Evolutionary conservation across 2,888 invertebrate genomes (phyloP).

Genomic region (Dynastes grantii): DNA sequence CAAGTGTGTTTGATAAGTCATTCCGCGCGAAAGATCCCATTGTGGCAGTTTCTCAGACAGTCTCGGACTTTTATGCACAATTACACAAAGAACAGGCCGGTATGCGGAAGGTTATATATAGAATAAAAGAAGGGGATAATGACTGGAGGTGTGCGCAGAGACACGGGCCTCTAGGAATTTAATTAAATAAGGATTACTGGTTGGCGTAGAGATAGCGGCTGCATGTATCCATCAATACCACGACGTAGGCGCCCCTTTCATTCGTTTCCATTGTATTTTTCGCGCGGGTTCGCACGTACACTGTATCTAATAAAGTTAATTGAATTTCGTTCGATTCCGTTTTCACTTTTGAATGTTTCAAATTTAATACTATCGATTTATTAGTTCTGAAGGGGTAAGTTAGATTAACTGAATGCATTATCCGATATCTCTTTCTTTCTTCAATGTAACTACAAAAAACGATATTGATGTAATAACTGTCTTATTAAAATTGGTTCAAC

Average conservation of each 20-base stretch:
- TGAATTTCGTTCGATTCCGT: conserved; percentile 39
- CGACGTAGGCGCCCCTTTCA: conserved; percentile 15
- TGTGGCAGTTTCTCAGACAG: conserved; percentile 63
- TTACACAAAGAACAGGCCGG: conserved; percentile 68
- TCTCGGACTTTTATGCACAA: conserved; percentile 67
- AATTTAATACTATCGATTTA: conserved; percentile 20
- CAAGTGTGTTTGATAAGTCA: conserved; percentile 64
- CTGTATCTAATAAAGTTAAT: conserved; percentile 46
- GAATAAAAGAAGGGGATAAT: conserved; percentile 70
- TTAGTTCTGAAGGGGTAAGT: neutral
- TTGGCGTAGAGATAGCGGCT: conserved; percentile 53
- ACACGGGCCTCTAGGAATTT: conserved; percentile 67
- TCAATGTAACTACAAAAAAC: no score
- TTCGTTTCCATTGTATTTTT: conserved; percentile 42
- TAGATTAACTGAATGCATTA: no score
- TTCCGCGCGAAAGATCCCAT: conserved; percentile 65
- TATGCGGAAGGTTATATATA: conserved; percentile 71
- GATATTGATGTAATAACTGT: no score
- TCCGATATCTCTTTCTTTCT: no score
- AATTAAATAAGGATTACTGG: conserved; percentile 70
- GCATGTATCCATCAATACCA: conserved; percentile 32
- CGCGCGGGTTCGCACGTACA: conserved; percentile 28
- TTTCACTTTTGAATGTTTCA: conserved; percentile 1
- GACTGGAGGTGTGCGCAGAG: conserved; percentile 66
- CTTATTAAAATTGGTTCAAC: no score